These are phyloP conservation scores for Gambusia yucatana DNA, from an alignment of 2,797 vertebrate species.

Conservation along the genomic window DNA sequence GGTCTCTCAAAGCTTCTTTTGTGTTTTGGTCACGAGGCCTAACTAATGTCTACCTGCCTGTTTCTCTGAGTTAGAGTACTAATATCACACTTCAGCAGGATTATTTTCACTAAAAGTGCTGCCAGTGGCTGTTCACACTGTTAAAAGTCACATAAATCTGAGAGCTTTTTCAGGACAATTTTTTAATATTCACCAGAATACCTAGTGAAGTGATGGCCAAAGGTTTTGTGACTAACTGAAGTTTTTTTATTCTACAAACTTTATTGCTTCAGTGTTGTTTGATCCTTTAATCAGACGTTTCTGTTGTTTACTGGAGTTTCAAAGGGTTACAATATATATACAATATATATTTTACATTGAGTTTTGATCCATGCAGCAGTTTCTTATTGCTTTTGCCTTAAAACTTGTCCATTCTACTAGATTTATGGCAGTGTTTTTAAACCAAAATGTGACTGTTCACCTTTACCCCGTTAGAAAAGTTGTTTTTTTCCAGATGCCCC, in stretches of 20 bases:
- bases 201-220: background rate
- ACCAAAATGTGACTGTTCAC: background rate
- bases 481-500: background rate
- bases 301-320: background rate
- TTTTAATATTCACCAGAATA: background rate
- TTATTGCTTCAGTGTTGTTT: constrained; percentile 1
- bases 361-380: background rate
- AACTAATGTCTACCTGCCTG: constrained; percentile 77
- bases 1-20: constrained; percentile 39
- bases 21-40: constrained; percentile 61
- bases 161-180: constrained; percentile 23
- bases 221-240: background rate
- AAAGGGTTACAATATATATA: background rate
- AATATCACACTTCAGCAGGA: constrained; percentile 42
- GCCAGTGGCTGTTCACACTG: constrained; percentile 50
- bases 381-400: background rate
- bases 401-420: background rate
- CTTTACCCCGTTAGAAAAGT: background rate
- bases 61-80: constrained; percentile 73
- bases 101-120: constrained; percentile 63
- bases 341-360: background rate
- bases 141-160: constrained; percentile 25
- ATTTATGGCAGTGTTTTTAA: constrained; percentile 1
- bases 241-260: constrained; percentile 29
- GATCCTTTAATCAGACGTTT: background rate